Percentiles rank a stretch among this genome's conserved stretches.
These are phyloP conservation scores for Torymus auratus DNA, from an alignment of 2,888 invertebrate genomes.

Conservation along the genomic window DNA sequence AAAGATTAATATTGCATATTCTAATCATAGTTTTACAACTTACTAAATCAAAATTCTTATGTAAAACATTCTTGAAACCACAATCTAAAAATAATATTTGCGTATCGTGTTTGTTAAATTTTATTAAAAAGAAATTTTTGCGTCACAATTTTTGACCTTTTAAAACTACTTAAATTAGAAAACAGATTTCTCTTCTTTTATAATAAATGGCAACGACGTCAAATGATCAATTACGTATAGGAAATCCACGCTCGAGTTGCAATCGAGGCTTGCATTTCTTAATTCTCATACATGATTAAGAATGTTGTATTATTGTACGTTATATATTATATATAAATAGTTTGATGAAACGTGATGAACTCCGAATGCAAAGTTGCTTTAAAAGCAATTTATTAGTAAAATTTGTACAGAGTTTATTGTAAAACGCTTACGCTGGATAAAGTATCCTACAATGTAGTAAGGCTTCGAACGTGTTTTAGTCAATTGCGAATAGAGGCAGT, in stretches of 20 bases:
- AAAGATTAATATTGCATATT: constrained; percentile 43
- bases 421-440: constrained; percentile 57
- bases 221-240: constrained; percentile 62
- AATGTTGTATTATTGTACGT: constrained; percentile 70
- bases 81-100: constrained; percentile 35
- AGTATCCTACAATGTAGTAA: constrained; percentile 54
- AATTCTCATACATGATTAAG: constrained; percentile 59
- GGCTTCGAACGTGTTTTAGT: constrained; percentile 56
- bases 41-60: constrained; percentile 39
- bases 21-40: constrained; percentile 25
- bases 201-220: constrained; percentile 59
- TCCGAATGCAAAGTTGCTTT: constrained; percentile 73
- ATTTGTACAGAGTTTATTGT: constrained; percentile 63
- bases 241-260: constrained; percentile 57
- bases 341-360: constrained; percentile 67
- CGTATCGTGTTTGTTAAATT: constrained; percentile 29
- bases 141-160: constrained; percentile 44
- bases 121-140: constrained; percentile 36
- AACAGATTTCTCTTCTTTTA: constrained; percentile 63
- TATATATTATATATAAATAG: constrained; percentile 64
- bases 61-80: constrained; percentile 8
- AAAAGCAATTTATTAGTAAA: constrained; percentile 64
- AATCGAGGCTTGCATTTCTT: constrained; percentile 60
- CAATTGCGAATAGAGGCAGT: constrained; percentile 56
- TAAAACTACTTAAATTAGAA: constrained; percentile 60